phyloP scores from a whole-genome alignment of 30 jellyfish, hydroid and myxozoan genomes.

The Aurelia sp. region DNA sequence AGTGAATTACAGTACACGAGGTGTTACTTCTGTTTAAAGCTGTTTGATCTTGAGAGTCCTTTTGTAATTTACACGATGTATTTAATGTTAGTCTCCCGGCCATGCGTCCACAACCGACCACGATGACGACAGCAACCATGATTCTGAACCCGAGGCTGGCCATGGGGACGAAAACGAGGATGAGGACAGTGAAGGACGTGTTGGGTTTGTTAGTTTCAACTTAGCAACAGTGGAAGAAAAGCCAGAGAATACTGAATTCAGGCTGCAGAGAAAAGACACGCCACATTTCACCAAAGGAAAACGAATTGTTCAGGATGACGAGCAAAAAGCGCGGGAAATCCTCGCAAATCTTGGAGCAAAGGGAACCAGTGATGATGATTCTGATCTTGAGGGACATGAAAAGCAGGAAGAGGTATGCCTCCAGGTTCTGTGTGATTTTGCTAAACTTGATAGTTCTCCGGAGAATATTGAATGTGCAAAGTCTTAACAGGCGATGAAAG shows the following conservation, averaged over 20 bases:
- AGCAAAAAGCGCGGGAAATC: slow-evolving; percentile 72
- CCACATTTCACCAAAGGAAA: slow-evolving; percentile 95
- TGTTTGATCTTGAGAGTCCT: not conserved
- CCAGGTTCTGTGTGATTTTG: no score
- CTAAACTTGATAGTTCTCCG: no score
- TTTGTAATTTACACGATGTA: not conserved
- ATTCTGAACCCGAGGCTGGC: slow-evolving; percentile 29
- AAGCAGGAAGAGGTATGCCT: no score
- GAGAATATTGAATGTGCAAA: no score
- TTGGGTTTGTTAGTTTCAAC: slow-evolving; percentile 66
- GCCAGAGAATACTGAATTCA: slow-evolving; percentile 37
- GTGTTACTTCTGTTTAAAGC: not conserved
- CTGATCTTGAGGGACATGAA: not conserved
- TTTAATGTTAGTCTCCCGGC: not conserved
- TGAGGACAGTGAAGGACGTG: slow-evolving; percentile 60
- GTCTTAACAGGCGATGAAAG: no score
- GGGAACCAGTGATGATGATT: slow-evolving; percentile 31
- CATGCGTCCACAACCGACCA: not conserved
- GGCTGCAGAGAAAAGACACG: slow-evolving; percentile 87
- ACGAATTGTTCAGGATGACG: slow-evolving; percentile 88
- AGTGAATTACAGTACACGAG: no score
- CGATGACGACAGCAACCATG: slow-evolving; percentile 37
- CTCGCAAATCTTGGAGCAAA: slow-evolving; percentile 57
- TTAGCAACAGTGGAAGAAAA: slow-evolving; percentile 49
- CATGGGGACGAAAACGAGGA: slow-evolving; percentile 44